Conservation (phyloP, 2,888 invertebrate genomes). For the Mallateleia sp. region DNA sequence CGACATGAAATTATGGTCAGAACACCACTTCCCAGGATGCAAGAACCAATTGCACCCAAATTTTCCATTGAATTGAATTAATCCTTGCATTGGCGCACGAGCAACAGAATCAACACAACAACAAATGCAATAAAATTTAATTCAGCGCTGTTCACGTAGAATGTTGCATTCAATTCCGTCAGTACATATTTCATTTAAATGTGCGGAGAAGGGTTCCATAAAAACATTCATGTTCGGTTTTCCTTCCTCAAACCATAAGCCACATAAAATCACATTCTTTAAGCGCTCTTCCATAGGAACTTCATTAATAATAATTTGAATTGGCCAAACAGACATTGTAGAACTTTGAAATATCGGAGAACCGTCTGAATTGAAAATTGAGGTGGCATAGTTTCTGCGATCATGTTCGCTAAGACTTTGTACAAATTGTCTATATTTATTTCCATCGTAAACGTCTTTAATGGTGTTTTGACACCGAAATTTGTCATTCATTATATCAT, state of each 20-base stretch:
- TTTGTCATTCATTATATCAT: not conserved
- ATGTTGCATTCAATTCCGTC: constrained; percentile 41
- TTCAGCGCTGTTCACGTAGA: not conserved
- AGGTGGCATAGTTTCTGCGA: not conserved
- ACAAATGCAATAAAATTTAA: constrained; percentile 44
- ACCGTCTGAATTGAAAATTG: constrained; percentile 36
- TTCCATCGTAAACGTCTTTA: constrained; percentile 25
- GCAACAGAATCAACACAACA: constrained; percentile 60
- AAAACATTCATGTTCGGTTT: constrained; percentile 54
- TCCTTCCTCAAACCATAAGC: constrained; percentile 48
- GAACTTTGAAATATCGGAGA: constrained; percentile 57
- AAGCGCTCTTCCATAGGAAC: constrained; percentile 13
- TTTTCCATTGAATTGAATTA: constrained; percentile 52
- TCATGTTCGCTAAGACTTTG: not conserved
- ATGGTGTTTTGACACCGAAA: not conserved
- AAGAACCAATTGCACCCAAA: constrained; percentile 67
- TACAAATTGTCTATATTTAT: constrained; percentile 2
- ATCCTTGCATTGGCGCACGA: constrained; percentile 41
- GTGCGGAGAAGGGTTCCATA: constrained; percentile 51
- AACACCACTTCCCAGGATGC: constrained; percentile 40
- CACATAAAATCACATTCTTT: constrained; percentile 29
- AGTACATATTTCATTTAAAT: constrained; percentile 11
- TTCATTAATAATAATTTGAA: constrained; percentile 59
- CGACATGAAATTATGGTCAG: not conserved
- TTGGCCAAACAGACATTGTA: constrained; percentile 54